Conservation (phyloP, 1,140 invertebrate genomes). For the Drosophila bocqueti region DNA sequence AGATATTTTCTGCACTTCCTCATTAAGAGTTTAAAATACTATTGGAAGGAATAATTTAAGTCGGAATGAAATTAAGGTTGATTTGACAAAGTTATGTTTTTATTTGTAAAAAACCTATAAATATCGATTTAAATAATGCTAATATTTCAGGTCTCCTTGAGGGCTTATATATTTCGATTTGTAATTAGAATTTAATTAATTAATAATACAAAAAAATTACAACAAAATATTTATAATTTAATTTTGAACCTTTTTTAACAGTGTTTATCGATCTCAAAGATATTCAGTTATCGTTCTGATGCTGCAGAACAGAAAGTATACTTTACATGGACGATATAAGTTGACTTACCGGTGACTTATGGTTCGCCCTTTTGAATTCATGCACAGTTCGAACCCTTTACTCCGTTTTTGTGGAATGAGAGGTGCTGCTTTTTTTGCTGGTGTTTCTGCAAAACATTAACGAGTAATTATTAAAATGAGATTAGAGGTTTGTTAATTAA, state of each 20-base stretch:
- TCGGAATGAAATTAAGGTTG: background rate
- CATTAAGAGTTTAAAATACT: background rate
- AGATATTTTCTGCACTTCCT: too few species aligned
- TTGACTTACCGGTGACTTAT: constrained; percentile 84
- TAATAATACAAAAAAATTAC: background rate
- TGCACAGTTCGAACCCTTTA: constrained; percentile 84
- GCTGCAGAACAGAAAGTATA: background rate
- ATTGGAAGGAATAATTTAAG: background rate
- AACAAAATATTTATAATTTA: background rate
- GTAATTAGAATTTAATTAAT: background rate
- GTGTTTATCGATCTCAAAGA: background rate
- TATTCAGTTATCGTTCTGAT: background rate
- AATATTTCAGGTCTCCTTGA: background rate
- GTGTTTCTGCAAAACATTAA: constrained; percentile 74
- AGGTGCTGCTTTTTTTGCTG: constrained; percentile 84
- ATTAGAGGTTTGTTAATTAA: too few species aligned
- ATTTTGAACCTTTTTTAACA: background rate
- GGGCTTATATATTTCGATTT: background rate
- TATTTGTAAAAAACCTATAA: background rate
- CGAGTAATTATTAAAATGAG: background rate
- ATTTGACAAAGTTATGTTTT: background rate
- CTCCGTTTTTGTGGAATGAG: constrained; percentile 84
- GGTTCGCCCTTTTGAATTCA: constrained; percentile 85
- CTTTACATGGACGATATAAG: background rate
- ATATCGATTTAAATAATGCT: background rate